Evolutionary conservation across 2,797 vertebrate species (phyloP).

Genomic region (Hozukius guyotensis): DNA sequence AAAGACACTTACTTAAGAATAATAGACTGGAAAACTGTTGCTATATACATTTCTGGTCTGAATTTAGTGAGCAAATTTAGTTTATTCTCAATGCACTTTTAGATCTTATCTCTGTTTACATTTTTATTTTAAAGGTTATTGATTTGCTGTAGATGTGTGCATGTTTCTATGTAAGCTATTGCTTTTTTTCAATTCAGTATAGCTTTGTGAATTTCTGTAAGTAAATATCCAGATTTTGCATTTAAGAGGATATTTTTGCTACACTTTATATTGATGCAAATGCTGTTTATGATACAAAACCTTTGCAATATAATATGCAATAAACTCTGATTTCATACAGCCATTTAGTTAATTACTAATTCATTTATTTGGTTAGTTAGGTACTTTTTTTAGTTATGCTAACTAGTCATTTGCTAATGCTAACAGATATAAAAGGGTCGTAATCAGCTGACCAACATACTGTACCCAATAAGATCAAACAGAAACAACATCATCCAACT

Average conservation of each 20-base stretch:
- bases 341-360: neutral
- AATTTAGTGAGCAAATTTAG: neutral
- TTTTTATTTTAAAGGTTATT: neutral
- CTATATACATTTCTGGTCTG: neutral
- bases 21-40: neutral
- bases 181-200: neutral
- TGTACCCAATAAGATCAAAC: too few species aligned
- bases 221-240: neutral
- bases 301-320: neutral
- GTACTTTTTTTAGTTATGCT: neutral
- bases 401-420: neutral
- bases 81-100: slow-evolving; percentile 39
- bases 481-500: too few species aligned
- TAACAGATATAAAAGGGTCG: neutral
- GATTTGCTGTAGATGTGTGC: neutral
- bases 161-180: neutral
- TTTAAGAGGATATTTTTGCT: neutral
- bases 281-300: neutral
- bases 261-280: neutral
- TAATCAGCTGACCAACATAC: too few species aligned
- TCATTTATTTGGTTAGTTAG: neutral
- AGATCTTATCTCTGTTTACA: slow-evolving; percentile 34
- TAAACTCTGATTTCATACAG: neutral
- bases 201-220: neutral
- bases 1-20: neutral